Conservation (phyloP, 2,797 vertebrate species). For the Cercopithecus hamlyni region DNA sequence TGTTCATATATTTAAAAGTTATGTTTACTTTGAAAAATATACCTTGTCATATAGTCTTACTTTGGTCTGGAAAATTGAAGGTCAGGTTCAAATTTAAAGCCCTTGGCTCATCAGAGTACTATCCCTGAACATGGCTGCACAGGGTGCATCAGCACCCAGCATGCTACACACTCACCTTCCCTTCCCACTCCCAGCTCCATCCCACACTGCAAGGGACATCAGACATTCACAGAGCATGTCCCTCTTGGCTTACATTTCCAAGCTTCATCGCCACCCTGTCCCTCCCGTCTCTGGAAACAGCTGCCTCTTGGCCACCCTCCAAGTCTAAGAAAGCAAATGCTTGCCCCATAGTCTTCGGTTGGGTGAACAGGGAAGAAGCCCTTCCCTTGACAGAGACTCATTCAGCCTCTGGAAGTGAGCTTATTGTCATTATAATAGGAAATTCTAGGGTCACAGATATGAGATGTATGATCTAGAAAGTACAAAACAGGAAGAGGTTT, state of each 20-base stretch:
- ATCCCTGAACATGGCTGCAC: neutral
- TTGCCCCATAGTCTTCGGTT: neutral
- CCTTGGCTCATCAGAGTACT: neutral
- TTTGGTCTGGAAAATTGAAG: neutral
- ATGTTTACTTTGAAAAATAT: neutral
- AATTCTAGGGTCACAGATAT: neutral
- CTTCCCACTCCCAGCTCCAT: neutral
- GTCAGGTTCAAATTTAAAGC: neutral
- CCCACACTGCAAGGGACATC: neutral
- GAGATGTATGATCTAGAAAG: neutral
- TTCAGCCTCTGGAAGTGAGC: neutral
- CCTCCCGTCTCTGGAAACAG: neutral
- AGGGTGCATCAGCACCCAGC: neutral
- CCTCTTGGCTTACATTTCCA: neutral
- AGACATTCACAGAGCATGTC: rapidly evolving
- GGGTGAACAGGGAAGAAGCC: neutral
- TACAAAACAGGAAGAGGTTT: neutral
- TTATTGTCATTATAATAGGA: neutral
- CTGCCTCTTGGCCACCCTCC: neutral
- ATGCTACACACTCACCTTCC: neutral
- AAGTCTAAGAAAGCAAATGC: neutral
- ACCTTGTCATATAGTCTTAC: neutral
- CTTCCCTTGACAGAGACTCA: neutral
- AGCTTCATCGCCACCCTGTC: neutral
- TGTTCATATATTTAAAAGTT: neutral